These are phyloP conservation scores for Dynastes grantii DNA, from an alignment of 2,888 invertebrate genomes.

Conservation along the genomic window DNA sequence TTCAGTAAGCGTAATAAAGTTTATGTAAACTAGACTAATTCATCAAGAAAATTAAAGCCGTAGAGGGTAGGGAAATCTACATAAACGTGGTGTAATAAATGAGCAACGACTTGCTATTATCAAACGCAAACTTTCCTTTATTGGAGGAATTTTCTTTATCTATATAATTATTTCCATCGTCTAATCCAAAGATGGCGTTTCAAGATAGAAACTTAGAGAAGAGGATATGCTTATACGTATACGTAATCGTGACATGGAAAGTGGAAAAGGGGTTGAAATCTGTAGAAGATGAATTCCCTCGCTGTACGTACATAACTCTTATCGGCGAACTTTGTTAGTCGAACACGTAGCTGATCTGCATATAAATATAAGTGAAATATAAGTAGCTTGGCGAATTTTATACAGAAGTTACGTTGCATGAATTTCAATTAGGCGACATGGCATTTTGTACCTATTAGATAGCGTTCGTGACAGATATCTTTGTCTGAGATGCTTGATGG, in stretches of 20 bases:
- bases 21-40: slow-evolving; percentile 31
- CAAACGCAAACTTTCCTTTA: slow-evolving; percentile 26
- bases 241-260: background rate
- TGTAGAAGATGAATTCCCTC: slow-evolving; percentile 1
- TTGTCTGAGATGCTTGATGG: background rate
- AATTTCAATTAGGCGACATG: slow-evolving; percentile 22
- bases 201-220: background rate
- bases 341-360: slow-evolving; percentile 33
- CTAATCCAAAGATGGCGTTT: slow-evolving; percentile 25
- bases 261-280: background rate
- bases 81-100: slow-evolving; percentile 24
- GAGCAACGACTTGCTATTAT: background rate
- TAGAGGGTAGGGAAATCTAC: slow-evolving; percentile 9
- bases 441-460: background rate
- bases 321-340: slow-evolving; percentile 14
- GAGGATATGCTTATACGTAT: background rate
- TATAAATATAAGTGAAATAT: slow-evolving; percentile 39
- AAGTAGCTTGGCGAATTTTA: slow-evolving; percentile 27
- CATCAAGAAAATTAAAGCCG: slow-evolving; percentile 25
- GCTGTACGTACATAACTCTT: background rate
- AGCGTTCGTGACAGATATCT: background rate
- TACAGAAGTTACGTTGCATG: slow-evolving; percentile 19
- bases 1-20: slow-evolving; percentile 19
- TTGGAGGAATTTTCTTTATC: background rate
- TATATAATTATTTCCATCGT: slow-evolving; percentile 24